A percentile compares a stretch with the other conserved stretches of the same genome.
Evolutionary conservation across 1,140 invertebrate species (phyloP).

Genomic region (Sminthurinus signatus): DNA sequence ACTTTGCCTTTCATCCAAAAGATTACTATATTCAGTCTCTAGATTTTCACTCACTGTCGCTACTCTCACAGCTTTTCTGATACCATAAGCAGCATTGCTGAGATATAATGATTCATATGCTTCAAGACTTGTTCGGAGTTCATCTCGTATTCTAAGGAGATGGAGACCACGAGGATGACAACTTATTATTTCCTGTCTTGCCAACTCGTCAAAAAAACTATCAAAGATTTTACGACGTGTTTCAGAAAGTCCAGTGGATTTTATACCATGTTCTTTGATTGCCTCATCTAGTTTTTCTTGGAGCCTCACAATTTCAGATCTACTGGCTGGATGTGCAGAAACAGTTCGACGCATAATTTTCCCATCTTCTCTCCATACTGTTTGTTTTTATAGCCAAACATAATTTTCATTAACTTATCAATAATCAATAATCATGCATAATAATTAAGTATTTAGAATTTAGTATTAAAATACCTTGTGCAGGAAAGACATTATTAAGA

Average conservation of each 20-base stretch:
- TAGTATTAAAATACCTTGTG: too few relatives aligned
- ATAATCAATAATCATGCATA: too few relatives aligned
- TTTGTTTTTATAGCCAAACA: too few relatives aligned
- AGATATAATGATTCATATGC: slow-evolving; percentile 1
- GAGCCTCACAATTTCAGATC: background rate
- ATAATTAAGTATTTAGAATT: too few relatives aligned
- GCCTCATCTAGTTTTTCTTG: background rate
- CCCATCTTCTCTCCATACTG: slow-evolving; percentile 1
- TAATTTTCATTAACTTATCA: too few relatives aligned
- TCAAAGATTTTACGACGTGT: background rate
- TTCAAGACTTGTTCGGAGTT: background rate
- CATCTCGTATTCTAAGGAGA: background rate
- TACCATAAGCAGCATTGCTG: background rate
- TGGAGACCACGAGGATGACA: slow-evolving; percentile 1
- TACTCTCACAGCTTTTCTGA: background rate
- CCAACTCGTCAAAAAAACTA: background rate
- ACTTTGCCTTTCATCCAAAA: background rate
- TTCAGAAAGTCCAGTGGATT: background rate
- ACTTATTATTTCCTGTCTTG: background rate
- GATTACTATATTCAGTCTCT: background rate
- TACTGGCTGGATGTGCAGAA: background rate
- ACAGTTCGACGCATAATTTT: background rate
- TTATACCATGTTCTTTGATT: background rate
- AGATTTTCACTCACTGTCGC: background rate
- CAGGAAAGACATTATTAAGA: slow-evolving; percentile 7